Percentiles rank a stretch among this genome's conserved stretches.
phyloP scores from a whole-genome alignment of 2,113 vertebrate species.

The Zeus faber region DNA sequence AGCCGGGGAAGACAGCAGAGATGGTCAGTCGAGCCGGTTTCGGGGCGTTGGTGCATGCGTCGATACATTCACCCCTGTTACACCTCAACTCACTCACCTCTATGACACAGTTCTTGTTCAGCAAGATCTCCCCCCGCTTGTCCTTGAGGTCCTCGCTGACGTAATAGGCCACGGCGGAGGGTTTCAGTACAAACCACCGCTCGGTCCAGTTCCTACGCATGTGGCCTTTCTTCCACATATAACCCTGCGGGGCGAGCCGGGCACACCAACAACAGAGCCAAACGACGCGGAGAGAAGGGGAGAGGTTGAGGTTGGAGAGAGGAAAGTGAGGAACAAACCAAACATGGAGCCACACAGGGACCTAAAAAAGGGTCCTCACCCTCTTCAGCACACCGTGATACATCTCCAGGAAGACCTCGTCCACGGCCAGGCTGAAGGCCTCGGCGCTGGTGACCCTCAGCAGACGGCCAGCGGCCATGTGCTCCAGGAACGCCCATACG shows the following conservation, averaged over 20 bases:
- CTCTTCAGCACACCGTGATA: slow-evolving; percentile 78
- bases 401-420: slow-evolving; percentile 79
- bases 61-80: too few relatives aligned
- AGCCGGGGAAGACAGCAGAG: background rate
- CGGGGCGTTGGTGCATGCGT: too few relatives aligned
- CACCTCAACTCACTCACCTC: slow-evolving; percentile 65
- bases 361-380: slow-evolving; percentile 48
- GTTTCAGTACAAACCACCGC: slow-evolving; percentile 81
- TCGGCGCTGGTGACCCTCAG: slow-evolving; percentile 62
- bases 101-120: slow-evolving; percentile 68
- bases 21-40: too few relatives aligned
- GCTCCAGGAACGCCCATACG: slow-evolving; percentile 75
- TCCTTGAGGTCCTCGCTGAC: slow-evolving; percentile 73
- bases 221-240: slow-evolving; percentile 81
- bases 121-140: slow-evolving; percentile 74
- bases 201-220: slow-evolving; percentile 79
- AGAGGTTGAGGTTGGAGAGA: too few relatives aligned
- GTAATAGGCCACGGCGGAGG: slow-evolving; percentile 68
- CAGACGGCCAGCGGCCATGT: slow-evolving; percentile 59
- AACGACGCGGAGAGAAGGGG: too few relatives aligned
- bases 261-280: background rate
- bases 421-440: slow-evolving; percentile 71
- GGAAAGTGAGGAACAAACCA: too few relatives aligned
- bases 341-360: too few relatives aligned
- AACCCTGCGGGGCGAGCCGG: slow-evolving; percentile 59